A percentile compares a stretch with the other conserved stretches of the same genome.
Conservation (phyloP, 35 echinoderm and acorn worm species). For the Anneissia japonica region DNA sequence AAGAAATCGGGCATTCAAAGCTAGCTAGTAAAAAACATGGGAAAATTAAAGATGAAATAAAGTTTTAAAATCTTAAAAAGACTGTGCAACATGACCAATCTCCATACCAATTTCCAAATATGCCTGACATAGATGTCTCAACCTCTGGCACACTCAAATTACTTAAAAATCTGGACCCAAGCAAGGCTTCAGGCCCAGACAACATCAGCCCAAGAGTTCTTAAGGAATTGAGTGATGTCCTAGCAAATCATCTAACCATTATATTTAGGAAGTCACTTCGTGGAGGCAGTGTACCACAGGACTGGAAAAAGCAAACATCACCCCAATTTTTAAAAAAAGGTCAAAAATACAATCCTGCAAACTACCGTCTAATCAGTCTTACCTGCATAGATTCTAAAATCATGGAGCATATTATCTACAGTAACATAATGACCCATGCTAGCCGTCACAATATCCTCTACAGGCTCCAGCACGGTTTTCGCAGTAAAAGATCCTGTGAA, state of each 20-base stretch:
- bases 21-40: conserved; percentile 24
- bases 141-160: neutral
- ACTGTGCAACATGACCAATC: neutral
- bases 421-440: conserved; percentile 25
- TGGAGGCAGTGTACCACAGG: conserved; percentile 13
- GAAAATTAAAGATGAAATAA: neutral
- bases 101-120: neutral
- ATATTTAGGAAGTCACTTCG: neutral
- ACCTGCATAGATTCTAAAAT: conserved; percentile 50
- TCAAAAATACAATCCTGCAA: conserved; percentile 14
- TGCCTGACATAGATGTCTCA: neutral
- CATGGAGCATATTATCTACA: conserved; percentile 45
- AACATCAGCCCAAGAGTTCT: neutral
- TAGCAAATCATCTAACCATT: neutral
- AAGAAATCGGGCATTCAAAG: neutral
- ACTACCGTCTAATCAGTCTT: conserved; percentile 39
- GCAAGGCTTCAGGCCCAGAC: neutral
- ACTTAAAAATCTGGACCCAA: neutral
- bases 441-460: conserved; percentile 18
- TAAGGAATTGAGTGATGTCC: neutral
- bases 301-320: conserved; percentile 48
- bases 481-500: conserved; percentile 6
- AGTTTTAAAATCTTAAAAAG: too few relatives aligned
- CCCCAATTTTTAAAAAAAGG: conserved; percentile 62
- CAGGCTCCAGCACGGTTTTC: conserved; percentile 36